Conservation (phyloP, 2,797 vertebrate species). For the Sebastes baramenuke region DNA sequence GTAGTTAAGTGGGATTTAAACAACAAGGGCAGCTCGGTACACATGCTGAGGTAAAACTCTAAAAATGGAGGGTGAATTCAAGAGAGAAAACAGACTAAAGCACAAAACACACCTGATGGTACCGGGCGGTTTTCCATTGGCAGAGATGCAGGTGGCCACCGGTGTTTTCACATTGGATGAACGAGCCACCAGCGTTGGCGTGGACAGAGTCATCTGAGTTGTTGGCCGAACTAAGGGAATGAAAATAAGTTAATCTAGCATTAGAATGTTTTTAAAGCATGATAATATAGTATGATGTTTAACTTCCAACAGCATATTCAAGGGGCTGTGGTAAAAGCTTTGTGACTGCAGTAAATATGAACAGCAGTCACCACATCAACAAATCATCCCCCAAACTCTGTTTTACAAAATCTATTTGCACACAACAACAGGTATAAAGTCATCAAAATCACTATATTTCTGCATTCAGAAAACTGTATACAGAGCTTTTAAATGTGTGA, state of each 20-base stretch:
- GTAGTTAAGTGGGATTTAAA: neutral
- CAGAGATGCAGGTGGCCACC: constrained; percentile 93
- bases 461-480: neutral
- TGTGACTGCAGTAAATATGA: neutral
- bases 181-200: constrained; percentile 86
- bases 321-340: neutral
- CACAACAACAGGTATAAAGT: neutral
- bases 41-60: neutral
- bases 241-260: neutral
- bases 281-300: neutral
- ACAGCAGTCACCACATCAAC: neutral
- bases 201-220: constrained; percentile 89
- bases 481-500: neutral
- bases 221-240: constrained; percentile 87
- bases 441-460: neutral
- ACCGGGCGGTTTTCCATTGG: constrained; percentile 94
- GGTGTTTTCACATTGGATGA: constrained; percentile 88
- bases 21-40: neutral
- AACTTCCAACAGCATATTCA: neutral
- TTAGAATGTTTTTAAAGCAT: neutral
- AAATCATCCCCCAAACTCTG: neutral
- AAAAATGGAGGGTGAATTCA: neutral
- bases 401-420: neutral
- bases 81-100: neutral
- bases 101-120: constrained; percentile 68